Evolutionary conservation across 2,888 invertebrate genomes (phyloP).

Genomic region (Epinotia bilunana): DNA sequence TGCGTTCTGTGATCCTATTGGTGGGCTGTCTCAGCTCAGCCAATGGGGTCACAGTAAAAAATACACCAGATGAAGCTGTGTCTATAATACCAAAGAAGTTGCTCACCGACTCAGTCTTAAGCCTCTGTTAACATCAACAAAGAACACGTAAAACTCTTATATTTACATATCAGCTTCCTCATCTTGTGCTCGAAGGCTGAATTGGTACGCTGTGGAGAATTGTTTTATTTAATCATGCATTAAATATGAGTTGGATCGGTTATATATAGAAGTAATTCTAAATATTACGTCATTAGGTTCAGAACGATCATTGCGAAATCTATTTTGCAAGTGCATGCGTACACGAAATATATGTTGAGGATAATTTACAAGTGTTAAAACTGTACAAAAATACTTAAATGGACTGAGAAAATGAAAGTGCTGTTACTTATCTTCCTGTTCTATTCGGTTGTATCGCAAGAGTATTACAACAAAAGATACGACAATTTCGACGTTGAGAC

Average conservation of each 20-base stretch:
- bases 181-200: slow-evolving; percentile 38
- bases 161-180: slow-evolving; percentile 31
- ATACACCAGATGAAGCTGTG: background rate
- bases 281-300: slow-evolving; percentile 58
- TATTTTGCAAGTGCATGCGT: slow-evolving; percentile 30
- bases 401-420: slow-evolving; percentile 46
- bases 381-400: slow-evolving; percentile 3
- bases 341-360: background rate
- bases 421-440: slow-evolving; percentile 49
- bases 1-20: slow-evolving; percentile 16
- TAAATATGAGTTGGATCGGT: slow-evolving; percentile 47
- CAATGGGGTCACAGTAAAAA: background rate
- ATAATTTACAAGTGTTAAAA: slow-evolving; percentile 8
- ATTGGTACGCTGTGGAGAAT: slow-evolving; percentile 25
- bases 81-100: slow-evolving; percentile 7
- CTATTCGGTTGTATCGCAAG: slow-evolving; percentile 51
- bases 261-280: slow-evolving; percentile 65
- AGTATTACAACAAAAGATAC: slow-evolving; percentile 74
- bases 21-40: background rate
- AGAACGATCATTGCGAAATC: slow-evolving; percentile 43
- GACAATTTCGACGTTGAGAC: slow-evolving; percentile 89
- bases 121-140: slow-evolving; percentile 19
- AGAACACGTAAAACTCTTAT: slow-evolving; percentile 1
- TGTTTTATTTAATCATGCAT: slow-evolving; percentile 44
- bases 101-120: background rate